Base-by-base conservation (phyloP, 2,113 vertebrate species). In the Platysternon megacephalum region DNA sequence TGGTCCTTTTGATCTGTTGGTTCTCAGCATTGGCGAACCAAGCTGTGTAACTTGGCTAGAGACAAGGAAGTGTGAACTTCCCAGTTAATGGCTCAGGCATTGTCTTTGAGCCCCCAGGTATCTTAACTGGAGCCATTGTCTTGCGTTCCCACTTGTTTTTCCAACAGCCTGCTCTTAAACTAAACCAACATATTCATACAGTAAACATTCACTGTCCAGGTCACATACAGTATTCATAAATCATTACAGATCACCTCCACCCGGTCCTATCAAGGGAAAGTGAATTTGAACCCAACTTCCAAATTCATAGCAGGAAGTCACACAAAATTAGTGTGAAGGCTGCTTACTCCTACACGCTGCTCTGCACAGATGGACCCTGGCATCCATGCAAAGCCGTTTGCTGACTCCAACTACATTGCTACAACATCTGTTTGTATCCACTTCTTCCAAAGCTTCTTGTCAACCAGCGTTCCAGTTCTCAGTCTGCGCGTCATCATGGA, bases 331-430 rank as follows among this genome's bases (percentile, higher is more conserved):
- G 58, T 19, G 16, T 19, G 49, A 84, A 87, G 51, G 82, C 61
- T 68, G 95, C 22, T 17, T 44, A 68, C 17, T 84, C 26, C 82
- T 53, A 80, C 51, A 89, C 48, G 1, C 51, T n/a, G 0, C 55
- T 19, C 78, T 95, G 61, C 44, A 86, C 85, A 46, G 89, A 95
- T 74, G 72, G 78, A 90, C 44, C 52, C 81, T 94, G 84, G 93
- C 83, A 94, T 32, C 87, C 80, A 65, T 11, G n/a, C 87, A 93
- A 91, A 94, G 95, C 16, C 84, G 72, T 82, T 0, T 86, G 96
- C 93, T 48, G 42, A 91, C 86, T n/a, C 13, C 87, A 44, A 85
- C 89, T 92, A 96, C 93, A 94, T 95, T 89, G 83, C 90, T 92
- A 96, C 85, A 87, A 96, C 85, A 87, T 90, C 90, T 85, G 84